Base-by-base conservation (phyloP, 2,113 vertebrate genomes). In the Nipponia nippon region DNA sequence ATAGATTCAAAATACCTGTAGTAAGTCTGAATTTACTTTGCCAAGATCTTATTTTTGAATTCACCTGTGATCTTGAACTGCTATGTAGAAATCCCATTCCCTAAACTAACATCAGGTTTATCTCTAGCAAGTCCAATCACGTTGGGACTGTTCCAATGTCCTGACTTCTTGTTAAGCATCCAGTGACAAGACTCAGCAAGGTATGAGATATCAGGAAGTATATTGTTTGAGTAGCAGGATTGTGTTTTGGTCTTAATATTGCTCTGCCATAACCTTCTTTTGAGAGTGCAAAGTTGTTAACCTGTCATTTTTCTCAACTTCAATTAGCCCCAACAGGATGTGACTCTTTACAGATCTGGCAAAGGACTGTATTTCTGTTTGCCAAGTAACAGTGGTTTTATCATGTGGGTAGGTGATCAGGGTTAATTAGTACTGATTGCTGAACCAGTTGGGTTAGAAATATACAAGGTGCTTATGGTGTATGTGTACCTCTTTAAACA, bases 151-250 rank as follows among this genome's bases (percentile, higher is more conserved):
- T 32, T 73, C 20, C 27, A 81, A 6, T 4, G 13, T 32, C 30
- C 52, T 44, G 21, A 77, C 16, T 20, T 93, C 16, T 65, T 69
- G 19, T 50, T 27, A 69, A 59, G 32, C 0, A 0, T 18, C 21
- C 19, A 55, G 15, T 62, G 55, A 32, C 8, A 63, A 9, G 20
- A 9, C 6, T 53, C 75, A 75, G 9, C 0, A 0, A 80, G 10
- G 14, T 34, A 46, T 73, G 67, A 92, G 20, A 56, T 38, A 16
- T 4, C 1, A 3, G 19, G 13, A 89, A 80, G 22, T 40, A 46
- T 22, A 40, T 52, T 52, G 30, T 65, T 86, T 65, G 19, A 90
- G 18, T 12, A 69, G 32, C 21, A 67, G 9, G 38, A 32, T 2
- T n/a, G 15, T 11, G 7, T 56, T 92, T 73, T n/a, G 18, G 14